These are phyloP conservation scores for Drosophila sp. DNA, from an alignment of 1,140 invertebrate species.

Conservation along the genomic window DNA sequence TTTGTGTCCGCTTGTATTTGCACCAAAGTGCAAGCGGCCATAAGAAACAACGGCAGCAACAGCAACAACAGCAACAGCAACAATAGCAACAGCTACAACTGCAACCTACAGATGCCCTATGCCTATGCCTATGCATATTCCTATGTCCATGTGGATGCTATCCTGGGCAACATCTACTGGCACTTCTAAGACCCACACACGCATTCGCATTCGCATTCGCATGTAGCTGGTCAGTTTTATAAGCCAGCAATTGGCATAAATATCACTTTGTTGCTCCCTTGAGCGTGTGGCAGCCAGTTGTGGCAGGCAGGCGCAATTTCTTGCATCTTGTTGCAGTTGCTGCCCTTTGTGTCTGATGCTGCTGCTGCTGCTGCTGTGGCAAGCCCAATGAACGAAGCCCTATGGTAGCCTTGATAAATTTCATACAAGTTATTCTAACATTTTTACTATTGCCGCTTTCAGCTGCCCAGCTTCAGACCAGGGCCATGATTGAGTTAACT, in stretches of 20 bases:
- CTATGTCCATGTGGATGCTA: constrained; percentile 48
- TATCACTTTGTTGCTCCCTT: constrained; percentile 72
- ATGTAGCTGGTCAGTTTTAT: constrained; percentile 56
- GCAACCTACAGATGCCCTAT: constrained; percentile 19
- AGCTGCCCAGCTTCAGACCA: neutral
- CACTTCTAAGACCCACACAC: constrained; percentile 76
- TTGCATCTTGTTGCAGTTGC: neutral
- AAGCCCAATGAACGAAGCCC: constrained; percentile 24
- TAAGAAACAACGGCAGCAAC: constrained; percentile 46
- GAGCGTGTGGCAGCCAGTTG: constrained; percentile 73
- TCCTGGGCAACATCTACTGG: constrained; percentile 56
- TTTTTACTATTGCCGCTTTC: constrained; percentile 69
- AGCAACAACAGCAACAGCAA: constrained; percentile 24
- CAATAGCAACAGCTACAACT: constrained; percentile 31
- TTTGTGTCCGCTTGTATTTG: constrained; percentile 75
- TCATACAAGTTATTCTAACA: constrained; percentile 78
- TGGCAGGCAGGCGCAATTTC: constrained; percentile 51
- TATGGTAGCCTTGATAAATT: constrained; percentile 73
- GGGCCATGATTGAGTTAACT: constrained; percentile 77
- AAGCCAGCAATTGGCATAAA: constrained; percentile 79
- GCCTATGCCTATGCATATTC: neutral
- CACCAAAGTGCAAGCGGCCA: constrained; percentile 53
- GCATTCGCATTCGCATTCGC: constrained; percentile 63
- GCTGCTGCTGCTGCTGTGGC: constrained; percentile 18
- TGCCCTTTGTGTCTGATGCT: constrained; percentile 34